Base-by-base conservation (phyloP, 2,113 vertebrate species). In the Dasyurus viverrinus region DNA sequence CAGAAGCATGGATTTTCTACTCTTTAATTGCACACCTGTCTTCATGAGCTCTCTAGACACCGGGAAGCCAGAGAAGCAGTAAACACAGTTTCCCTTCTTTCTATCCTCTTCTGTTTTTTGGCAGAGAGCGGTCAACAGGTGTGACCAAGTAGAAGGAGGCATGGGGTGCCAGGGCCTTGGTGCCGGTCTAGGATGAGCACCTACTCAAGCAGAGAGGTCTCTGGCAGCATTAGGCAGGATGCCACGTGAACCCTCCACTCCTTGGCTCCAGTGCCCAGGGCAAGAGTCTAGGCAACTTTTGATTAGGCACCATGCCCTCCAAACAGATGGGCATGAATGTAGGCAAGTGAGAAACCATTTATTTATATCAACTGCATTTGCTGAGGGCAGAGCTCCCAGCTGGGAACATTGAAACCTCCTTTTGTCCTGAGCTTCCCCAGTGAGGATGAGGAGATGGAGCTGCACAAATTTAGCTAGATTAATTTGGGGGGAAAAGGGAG, bases 271-370 rank as follows among this genome's bases (percentile, higher is more conserved):
- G 93, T 94, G 94, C 96, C 97, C 91, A 91, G 1, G 90, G 98
- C 89, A 98, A 98, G 98, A 95, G 76, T 98, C 97, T 98, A 98
- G 98, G 98, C 98, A 98, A 99, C 98, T 99, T 98, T 96, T 98
- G 94, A 98, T 96, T 97, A 98, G 98, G 98, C 98, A 98, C 97
- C 93, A 97, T 98, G 98, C 98, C 98, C 98, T 98, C 95, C 98
- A 98, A 98, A 98, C 98, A 99, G 98, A 99, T 98, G 98, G 98
- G 97, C 94, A 98, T 97, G 98, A 98, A 97, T 98, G 46, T 97
- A 98, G 98, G 98, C 96, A 98, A 98, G 98, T 98, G 98, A 98
- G 98, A 98, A 98, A 98, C 97, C 98, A 98, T 98, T 98, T 98
- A 97, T 98, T 96, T 98, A 98, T 97, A 98, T 98, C 98, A 98